Base-by-base conservation (phyloP, 2,888 invertebrate genomes). In the Cheilosia vernalis region DNA sequence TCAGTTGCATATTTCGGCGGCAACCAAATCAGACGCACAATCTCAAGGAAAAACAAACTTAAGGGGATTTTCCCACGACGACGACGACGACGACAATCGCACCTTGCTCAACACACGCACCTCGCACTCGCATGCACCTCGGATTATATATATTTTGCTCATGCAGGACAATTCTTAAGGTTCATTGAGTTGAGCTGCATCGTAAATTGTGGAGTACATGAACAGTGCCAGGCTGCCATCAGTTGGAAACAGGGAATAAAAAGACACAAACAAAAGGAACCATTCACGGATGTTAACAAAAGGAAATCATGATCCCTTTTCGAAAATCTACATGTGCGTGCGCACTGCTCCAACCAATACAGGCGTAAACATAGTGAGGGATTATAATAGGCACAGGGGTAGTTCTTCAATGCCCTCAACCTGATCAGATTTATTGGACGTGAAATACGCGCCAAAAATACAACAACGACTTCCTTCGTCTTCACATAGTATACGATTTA, bases 61-160 rank as follows among this genome's bases (percentile, higher is more conserved):
- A 33, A 51, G 10, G 6, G 42, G 67, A 73, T 67, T 67, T 84
- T 84, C 74, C 58, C 80, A 80, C 84, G 80, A 60, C 56, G 53
- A 77, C 53, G 27, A 61, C 44, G 19, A 79, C 53, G 10, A 66
- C 70, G 3, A 55, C 55, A 40, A 73, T 80, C 56, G 84, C 84
- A 84, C 84, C 84, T 84, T 84, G 84, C 83, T 79, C 79, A 55
- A 79, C 66, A 83, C 79, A 83, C 79, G 83, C 83, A 83, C 83
- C 83, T 83, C 83, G 79, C 79, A 80, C 74, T 63, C 72, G 73
- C 79, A 61, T 84, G 67, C 66, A 73, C 72, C 72, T 73, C 55
- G 42, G 49, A 60, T 83, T 78, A 82, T 58, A 51, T 58, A 51
- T 21, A 55, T 58, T 27, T 47, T 66, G 70, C 40, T 67, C 55